Conservation (phyloP, 2,888 invertebrate genomes). For the Rhagium mordax region DNA sequence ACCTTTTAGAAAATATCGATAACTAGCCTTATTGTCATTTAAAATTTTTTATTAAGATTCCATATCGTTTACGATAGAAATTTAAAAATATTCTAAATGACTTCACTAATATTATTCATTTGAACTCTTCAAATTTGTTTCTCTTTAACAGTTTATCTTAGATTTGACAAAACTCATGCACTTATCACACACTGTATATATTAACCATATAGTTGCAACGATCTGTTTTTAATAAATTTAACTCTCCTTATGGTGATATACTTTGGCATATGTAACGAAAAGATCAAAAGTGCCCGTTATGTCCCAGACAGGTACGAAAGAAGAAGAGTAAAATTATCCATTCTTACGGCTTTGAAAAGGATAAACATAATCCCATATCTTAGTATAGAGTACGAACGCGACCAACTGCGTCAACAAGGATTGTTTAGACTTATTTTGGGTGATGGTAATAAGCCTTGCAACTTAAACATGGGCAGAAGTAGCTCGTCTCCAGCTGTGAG, state of each 20-base stretch:
- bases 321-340: constrained; percentile 42
- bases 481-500: constrained; percentile 51
- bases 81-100: too few relatives aligned
- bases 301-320: constrained; percentile 46
- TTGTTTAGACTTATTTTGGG: constrained; percentile 64
- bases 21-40: too few relatives aligned
- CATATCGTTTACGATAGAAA: too few relatives aligned
- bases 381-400: constrained; percentile 50
- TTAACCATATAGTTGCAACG: too few relatives aligned
- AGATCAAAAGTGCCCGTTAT: constrained; percentile 20
- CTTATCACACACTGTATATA: background rate
- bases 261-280: constrained; percentile 1
- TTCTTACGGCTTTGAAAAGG: constrained; percentile 48
- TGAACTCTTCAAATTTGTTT: too few relatives aligned
- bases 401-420: constrained; percentile 65
- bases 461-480: constrained; percentile 53
- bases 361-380: constrained; percentile 54
- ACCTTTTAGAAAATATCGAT: too few relatives aligned
- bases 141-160: too few relatives aligned
- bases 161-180: too few relatives aligned
- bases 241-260: too few relatives aligned
- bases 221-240: too few relatives aligned
- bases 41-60: too few relatives aligned
- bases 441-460: constrained; percentile 53
- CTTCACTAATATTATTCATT: too few relatives aligned